Conservation (phyloP, 2,113 vertebrate genomes). For the Sialia sialis region DNA sequence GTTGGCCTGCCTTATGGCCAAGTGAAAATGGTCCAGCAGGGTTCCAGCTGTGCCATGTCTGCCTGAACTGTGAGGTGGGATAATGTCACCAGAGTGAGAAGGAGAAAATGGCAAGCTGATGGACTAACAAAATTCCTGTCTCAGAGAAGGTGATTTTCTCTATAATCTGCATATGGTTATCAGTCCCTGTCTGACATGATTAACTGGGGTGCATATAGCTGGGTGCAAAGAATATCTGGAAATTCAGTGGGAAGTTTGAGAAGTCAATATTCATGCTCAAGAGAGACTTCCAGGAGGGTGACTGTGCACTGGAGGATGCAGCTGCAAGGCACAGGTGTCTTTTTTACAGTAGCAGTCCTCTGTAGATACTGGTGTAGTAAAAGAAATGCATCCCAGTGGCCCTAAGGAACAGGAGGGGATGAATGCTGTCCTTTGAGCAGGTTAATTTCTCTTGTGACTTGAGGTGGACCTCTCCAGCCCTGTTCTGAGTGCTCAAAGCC, state of each 20-base stretch:
- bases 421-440: background rate
- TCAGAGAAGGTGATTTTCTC: background rate
- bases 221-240: background rate
- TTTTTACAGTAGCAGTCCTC: background rate
- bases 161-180: background rate
- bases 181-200: background rate
- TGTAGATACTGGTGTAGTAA: background rate
- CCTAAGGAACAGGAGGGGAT: background rate
- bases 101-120: background rate
- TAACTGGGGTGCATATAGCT: background rate
- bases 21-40: background rate
- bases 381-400: background rate
- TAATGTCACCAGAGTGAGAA: background rate
- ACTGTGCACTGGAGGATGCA: fast-evolving
- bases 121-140: background rate
- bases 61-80: fast-evolving
- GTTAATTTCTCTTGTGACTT: background rate
- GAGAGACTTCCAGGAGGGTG: background rate
- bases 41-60: background rate
- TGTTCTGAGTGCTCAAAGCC: background rate
- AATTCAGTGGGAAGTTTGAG: background rate
- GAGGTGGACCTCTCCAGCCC: background rate
- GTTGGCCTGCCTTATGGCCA: too few relatives aligned
- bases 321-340: background rate
- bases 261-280: background rate